Base-by-base conservation (phyloP, 2,113 vertebrate species). In the Sinocyclocheilus rhinocerous region DNA sequence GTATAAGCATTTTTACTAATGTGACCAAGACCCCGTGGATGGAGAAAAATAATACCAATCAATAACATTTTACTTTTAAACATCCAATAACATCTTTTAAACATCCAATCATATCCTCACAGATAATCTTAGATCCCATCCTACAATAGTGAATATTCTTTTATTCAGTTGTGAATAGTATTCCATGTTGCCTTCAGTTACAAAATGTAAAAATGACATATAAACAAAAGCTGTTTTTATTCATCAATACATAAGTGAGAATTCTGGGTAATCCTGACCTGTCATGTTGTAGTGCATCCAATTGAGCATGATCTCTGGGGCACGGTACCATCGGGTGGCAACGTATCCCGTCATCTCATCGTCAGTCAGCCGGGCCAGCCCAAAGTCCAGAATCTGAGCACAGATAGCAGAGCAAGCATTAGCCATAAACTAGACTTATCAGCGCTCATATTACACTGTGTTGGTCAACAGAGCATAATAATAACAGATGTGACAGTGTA, bases 261-360 rank as follows among this genome's bases (percentile, higher is more conserved):
- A 65, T 65, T 29, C 1, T 29, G 12, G 39, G 29, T 26, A 69
- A 61, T 81, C 6, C 85, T 8, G 55, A 99, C 98, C 98, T 91
- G 98, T 99, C 95, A 98, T 97, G 94, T 99, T 99, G 95, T 99
- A 99, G 93, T 99, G 98, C 98, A 99, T 99, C 98, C 98, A 99
- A 97, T 45, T 45, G 9, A 45, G 42, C 42, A 45, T 45, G 42
- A 45, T 45, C 42, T 45, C 42, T 45, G 42, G 98, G 52, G 98
- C 98, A 52, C 98, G 89, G 93, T 99, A 99, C 98, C 98, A 99
- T 63, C 98, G 93, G 0, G 98, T 99, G 33, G 98, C 98, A 78
- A 99, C 98, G 0, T 99, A 99, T 2, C 98, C 98, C 0, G 98
- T 99, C 98, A 99, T 99, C 90, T 99, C 98, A 61, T 99, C 98